phyloP scores from a whole-genome alignment of 1,140 invertebrate genomes.

The Lordiphosa collinella region DNA sequence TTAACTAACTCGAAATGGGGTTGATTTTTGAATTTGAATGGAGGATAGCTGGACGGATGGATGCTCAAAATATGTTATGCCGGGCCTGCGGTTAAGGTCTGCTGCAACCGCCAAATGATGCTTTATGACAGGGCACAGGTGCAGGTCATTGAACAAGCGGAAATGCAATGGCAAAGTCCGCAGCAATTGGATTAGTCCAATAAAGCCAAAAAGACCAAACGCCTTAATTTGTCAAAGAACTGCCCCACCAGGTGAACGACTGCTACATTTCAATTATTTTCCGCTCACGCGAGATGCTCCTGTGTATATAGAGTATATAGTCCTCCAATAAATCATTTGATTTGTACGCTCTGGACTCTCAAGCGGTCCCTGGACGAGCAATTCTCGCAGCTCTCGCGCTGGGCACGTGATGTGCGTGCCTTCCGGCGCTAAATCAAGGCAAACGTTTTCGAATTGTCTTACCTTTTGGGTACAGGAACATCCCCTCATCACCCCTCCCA shows the following conservation, averaged over 20 bases:
- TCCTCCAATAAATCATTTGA: slow-evolving; percentile 70
- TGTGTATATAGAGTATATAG: slow-evolving; percentile 22
- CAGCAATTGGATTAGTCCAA: too few relatives aligned
- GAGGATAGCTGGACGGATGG: slow-evolving; percentile 4
- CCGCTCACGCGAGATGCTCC: slow-evolving; percentile 49
- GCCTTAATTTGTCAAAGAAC: background rate
- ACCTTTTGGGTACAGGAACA: slow-evolving; percentile 30
- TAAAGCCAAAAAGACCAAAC: too few relatives aligned
- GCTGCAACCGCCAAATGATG: too few relatives aligned
- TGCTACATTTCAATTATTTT: slow-evolving; percentile 63
- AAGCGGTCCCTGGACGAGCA: background rate
- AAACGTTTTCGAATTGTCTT: slow-evolving; percentile 72
- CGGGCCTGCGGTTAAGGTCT: too few relatives aligned
- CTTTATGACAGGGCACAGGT: too few relatives aligned
- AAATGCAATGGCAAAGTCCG: too few relatives aligned
- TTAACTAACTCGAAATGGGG: slow-evolving; percentile 72
- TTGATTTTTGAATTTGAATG: slow-evolving; percentile 67
- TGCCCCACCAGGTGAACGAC: slow-evolving; percentile 23
- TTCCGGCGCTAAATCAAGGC: slow-evolving; percentile 76
- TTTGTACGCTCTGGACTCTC: slow-evolving; percentile 47
- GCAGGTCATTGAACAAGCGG: too few relatives aligned
- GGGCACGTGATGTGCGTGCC: slow-evolving; percentile 70
- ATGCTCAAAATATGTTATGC: slow-evolving; percentile 24
- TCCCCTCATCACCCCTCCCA: slow-evolving; percentile 3
- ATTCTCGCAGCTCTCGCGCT: background rate